Base-by-base conservation (phyloP, 2,888 invertebrate genomes). In the Ectemnius continuus region DNA sequence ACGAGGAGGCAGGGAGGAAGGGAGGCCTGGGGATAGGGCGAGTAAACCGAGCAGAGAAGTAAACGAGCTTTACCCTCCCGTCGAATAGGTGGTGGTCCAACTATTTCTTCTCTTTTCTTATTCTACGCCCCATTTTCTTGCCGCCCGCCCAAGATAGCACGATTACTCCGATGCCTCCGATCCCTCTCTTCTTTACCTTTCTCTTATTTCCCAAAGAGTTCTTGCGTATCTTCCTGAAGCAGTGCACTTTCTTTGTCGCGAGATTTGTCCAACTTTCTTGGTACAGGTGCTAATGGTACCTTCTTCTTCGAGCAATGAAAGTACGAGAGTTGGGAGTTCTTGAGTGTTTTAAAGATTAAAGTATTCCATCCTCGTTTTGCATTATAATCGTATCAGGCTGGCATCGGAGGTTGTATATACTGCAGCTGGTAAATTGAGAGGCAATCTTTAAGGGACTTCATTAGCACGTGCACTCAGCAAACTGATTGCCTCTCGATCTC, bases 121-220 rank as follows among this genome's bases (percentile, higher is more conserved):
- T 69, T 61, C 67, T 57, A 20, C 76, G 58, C 66, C 70, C 77
- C 64, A 72, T 75, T 80, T 79, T 71, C 73, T 66, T 62, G 58
- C 45, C 45, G 52, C 36, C 36, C 36, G 4, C 0, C n/a, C 26
- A n/a, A 76, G 75, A 67, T 68, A 64, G 28, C 45, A 59, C 57
- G 69, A 72, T 75, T 67, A 56, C 71, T 20, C 60, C 68, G 61
- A 56, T 62, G 64, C 52, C 36, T 61, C 11, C 46, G 46, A 76
- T 70, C 70, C 64, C 28, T 23, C 46, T 47, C 13, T 46, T 58
- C 46, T 36, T 48, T 46, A 28, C 66, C 6, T 13, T 46, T 57
- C 26, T 2, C 45, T 59, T n/a, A 59, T 23, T 66, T 20, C 28
- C 26, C 26, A 14, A 8, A 58, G 26, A 26, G 58, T 13, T 20